Evolutionary conservation across 1,140 invertebrate genomes (phyloP), one percentile per base, ranked within the genome.

Genomic region (Radopholus similis): DNA sequence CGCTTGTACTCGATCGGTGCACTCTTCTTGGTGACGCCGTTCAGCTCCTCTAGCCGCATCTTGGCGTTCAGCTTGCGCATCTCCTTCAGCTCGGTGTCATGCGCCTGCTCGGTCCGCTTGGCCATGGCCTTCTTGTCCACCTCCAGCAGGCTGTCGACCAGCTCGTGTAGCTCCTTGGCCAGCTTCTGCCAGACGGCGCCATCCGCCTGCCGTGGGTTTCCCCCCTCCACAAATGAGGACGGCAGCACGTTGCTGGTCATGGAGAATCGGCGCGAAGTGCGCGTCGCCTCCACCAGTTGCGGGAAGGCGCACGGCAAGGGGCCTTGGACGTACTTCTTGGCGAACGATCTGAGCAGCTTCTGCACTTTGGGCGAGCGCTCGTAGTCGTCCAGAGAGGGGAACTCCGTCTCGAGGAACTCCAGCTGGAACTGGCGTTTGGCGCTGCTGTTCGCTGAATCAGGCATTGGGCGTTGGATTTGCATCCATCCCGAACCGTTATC

Each of bases 51-150:
- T 5, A 73, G 47, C 30, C 72, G 30, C 2, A 47, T 49, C 47
- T 77, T 77, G 8, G 72, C 72, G 30, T 73, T 73, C 21, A 68
- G 47, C 35, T 73, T 73, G 62, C 75, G 75, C 11, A 77, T 64
- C 51, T 73, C 74, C 35, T 73, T 73, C 44, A 72, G 54, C 66
- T 73, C 72, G 26, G 47, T 72, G 37, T 47, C 64, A 28, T 56
- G 40, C 2, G 53, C 35, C 0, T 28, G 35, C 35, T 54, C 51
- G 35, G 35, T 54, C 35, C 28, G n/a, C 18, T 54, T 54, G 3
- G 35, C 2, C 30, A 54, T 15, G 4, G 30, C 28, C 35, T 54
- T 54, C 18, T 54, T 54, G 18, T 54, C 51, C 18, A 6, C 30
- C 35, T 54, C 63, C 26, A 65, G 21, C 8, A 34, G n/a, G 13